These are phyloP conservation scores for Callaeas wilsoni DNA, from an alignment of 2,113 vertebrate species.

Conservation along the genomic window DNA sequence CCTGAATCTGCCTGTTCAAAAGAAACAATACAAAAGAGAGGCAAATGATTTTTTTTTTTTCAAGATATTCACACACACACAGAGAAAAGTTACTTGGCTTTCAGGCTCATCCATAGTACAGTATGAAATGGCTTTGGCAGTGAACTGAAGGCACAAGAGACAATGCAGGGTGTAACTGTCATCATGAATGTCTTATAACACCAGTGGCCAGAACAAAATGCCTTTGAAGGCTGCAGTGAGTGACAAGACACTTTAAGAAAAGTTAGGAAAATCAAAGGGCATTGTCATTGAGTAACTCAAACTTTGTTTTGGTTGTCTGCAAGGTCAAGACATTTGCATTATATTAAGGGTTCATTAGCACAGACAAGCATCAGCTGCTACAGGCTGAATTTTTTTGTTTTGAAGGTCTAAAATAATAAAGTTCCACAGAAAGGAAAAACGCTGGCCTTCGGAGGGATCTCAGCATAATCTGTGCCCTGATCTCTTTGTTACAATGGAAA, in stretches of 20 bases:
- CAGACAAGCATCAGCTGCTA: not conserved
- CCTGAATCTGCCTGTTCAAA: not conserved
- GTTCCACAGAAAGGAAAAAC: not conserved
- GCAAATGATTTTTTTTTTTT: not conserved
- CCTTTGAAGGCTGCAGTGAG: not conserved
- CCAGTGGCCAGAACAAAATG: not conserved
- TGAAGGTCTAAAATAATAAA: not conserved
- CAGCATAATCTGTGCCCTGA: not conserved
- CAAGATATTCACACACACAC: not conserved
- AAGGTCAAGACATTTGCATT: not conserved
- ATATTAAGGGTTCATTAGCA: not conserved
- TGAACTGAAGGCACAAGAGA: not conserved
- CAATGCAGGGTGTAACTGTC: not conserved
- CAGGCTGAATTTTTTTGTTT: not conserved
- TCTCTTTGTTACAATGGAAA: not conserved
- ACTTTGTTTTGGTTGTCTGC: not conserved
- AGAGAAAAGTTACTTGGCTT: not conserved
- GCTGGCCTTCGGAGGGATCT: not conserved
- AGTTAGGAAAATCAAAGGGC: not conserved
- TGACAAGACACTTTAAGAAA: not conserved
- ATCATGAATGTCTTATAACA: not conserved
- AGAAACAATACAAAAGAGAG: not conserved
- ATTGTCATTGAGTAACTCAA: not conserved
- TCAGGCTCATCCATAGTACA: not conserved
- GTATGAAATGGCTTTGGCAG: not conserved